Evolutionary conservation across 2,888 invertebrate species (phyloP), one percentile per base, ranked within the genome.

Genomic region (Pherbina coryleti): DNA sequence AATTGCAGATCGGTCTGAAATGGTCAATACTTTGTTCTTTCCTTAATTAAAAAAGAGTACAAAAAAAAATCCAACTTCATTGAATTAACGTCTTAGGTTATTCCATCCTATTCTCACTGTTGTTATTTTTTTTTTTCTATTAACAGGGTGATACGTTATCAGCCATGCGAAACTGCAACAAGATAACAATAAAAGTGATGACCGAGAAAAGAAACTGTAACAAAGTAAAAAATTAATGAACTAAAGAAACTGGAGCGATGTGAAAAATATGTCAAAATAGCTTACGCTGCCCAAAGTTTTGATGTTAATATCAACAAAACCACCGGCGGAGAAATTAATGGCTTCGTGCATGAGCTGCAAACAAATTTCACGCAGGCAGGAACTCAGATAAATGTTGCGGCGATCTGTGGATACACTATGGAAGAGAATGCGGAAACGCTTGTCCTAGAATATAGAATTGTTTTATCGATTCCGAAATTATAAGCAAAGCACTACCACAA

Each of bases 281-380:
- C 76, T 57, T 8, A 86, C 85, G 80, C 83, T 85, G 19, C 86
- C 86, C 51, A 86, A 62, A 19, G 80, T 83, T 34, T 81, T 75
- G 11, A 81, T 85, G 69, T 80, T 82, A 14, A 85, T 79, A 5
- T 76, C 31, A 51, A 83, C 19, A 22, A 85, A 78, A 4, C 85
- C 86, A 0, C 82, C 85, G 1, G 84, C 86, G 57, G 82, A 82
- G 17, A 86, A 82, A 7, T 79, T 57, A 9, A 77, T 84, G 0
- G 19, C 31, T 74, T 86, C 85, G 72, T 86, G 86, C 2, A 82
- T 81, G 66, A 85, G 37, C 44, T 85, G 85, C 0, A 75, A 64
- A 0, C 81, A 82, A 17, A 86, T 78, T 0, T 77, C 75, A 5
- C 79, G 74, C 0, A 85, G 66, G 11, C 72, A 70, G 0, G 62